Percentiles rank a stretch among this genome's conserved stretches.
Conservation (phyloP, 2,113 vertebrate species). For the Leptosomus discolor region DNA sequence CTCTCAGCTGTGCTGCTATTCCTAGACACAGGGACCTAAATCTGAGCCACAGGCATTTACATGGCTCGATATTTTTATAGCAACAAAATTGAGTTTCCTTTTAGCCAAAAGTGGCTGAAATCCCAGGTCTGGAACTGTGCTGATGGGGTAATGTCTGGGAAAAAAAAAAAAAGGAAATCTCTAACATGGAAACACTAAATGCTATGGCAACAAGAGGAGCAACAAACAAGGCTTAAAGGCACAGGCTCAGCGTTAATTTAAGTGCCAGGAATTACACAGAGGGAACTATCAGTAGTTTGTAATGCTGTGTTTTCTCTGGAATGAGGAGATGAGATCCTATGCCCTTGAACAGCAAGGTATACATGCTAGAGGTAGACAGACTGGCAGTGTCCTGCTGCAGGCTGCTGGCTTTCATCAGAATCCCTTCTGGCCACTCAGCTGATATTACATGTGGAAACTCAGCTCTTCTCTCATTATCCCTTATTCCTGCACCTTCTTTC, state of each 20-base stretch:
- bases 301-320: background rate
- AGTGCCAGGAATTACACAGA: background rate
- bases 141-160: slow-evolving; percentile 71
- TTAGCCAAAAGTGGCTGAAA: slow-evolving; percentile 53
- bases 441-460: background rate
- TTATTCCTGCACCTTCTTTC: background rate
- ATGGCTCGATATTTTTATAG: slow-evolving; percentile 38
- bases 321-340: background rate
- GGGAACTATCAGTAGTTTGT: background rate
- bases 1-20: background rate
- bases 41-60: background rate
- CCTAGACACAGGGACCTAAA: slow-evolving; percentile 1
- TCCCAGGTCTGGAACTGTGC: slow-evolving; percentile 69
- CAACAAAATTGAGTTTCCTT: slow-evolving; percentile 45
- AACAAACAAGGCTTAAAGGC: slow-evolving; percentile 61
- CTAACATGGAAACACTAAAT: slow-evolving; percentile 65
- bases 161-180: slow-evolving; percentile 35
- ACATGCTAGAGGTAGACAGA: background rate
- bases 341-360: background rate
- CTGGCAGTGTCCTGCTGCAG: background rate
- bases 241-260: slow-evolving; percentile 3
- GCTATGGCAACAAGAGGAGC: slow-evolving; percentile 67
- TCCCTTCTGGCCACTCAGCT: background rate
- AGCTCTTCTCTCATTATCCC: slow-evolving; percentile 1
- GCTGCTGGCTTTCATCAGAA: background rate